These are phyloP conservation scores for Oreochromis aureus DNA, from an alignment of 2,113 vertebrate species.

Conservation along the genomic window DNA sequence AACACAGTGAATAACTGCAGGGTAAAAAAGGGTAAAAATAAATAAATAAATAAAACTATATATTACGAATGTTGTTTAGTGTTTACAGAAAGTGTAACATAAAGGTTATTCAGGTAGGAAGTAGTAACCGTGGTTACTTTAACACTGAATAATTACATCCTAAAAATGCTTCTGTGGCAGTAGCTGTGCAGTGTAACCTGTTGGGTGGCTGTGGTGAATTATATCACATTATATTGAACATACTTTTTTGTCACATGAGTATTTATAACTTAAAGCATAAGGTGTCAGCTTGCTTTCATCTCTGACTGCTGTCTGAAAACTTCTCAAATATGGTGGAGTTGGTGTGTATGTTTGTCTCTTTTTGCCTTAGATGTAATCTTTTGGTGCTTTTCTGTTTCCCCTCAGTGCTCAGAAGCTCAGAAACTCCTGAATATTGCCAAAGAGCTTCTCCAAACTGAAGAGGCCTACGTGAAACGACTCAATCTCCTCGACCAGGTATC, in stretches of 20 bases:
- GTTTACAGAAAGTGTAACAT: not conserved
- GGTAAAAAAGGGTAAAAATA: not conserved
- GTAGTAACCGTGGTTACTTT: no score
- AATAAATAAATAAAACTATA: not conserved
- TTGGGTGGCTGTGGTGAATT: not conserved
- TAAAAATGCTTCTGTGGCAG: not conserved
- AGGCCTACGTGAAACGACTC: conserved; percentile 89
- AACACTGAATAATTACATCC: not conserved
- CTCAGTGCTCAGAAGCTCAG: conserved; percentile 81
- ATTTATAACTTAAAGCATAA: not conserved
- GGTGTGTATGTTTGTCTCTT: not conserved
- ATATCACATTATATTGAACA: not conserved
- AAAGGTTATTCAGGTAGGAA: not conserved
- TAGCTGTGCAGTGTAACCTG: not conserved
- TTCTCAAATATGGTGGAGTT: not conserved
- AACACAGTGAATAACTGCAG: not conserved
- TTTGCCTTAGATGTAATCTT: not conserved
- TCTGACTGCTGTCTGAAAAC: not conserved
- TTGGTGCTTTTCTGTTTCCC: not conserved
- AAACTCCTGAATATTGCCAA: conserved; percentile 91
- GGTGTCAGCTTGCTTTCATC: not conserved
- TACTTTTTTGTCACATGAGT: not conserved
- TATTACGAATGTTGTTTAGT: not conserved
- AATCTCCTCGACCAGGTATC: conserved; percentile 95
- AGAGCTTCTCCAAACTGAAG: conserved; percentile 92